Evolutionary conservation across 2,888 invertebrate species (phyloP).

Genomic region (Mechanitis messenoides): DNA sequence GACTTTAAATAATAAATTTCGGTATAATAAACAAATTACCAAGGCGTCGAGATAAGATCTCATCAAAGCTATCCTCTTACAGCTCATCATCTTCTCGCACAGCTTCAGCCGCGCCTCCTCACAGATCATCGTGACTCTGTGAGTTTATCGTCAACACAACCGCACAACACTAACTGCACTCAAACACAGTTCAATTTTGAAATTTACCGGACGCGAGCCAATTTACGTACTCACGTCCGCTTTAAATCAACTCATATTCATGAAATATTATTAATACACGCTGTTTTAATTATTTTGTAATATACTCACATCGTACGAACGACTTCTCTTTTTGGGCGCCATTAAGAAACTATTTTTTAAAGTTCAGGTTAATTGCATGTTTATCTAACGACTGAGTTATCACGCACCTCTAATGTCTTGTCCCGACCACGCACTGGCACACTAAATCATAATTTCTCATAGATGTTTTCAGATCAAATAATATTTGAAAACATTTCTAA

Average conservation of each 20-base stretch:
- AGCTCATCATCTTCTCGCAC: slow-evolving; percentile 65
- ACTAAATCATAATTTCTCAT: too few species aligned
- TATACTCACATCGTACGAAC: slow-evolving; percentile 13
- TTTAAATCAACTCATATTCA: slow-evolving; percentile 22
- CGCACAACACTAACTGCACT: slow-evolving; percentile 40
- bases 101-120: slow-evolving; percentile 61
- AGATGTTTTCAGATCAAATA: too few species aligned
- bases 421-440: slow-evolving; percentile 2
- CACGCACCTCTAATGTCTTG: slow-evolving; percentile 54
- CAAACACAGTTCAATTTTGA: slow-evolving; percentile 49
- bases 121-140: slow-evolving; percentile 50
- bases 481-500: too few species aligned
- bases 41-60: slow-evolving; percentile 61
- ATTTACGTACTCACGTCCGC: slow-evolving; percentile 42
- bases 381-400: slow-evolving; percentile 64
- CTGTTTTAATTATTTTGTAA: slow-evolving; percentile 21
- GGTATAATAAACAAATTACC: slow-evolving; percentile 40
- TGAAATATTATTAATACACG: slow-evolving; percentile 17
- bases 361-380: slow-evolving; percentile 57
- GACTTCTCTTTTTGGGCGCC: slow-evolving; percentile 16
- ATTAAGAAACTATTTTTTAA: slow-evolving; percentile 33
- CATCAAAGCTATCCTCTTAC: slow-evolving; percentile 61
- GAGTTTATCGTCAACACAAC: slow-evolving; percentile 26
- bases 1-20: too few species aligned
- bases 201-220: slow-evolving; percentile 58